phyloP scores from a whole-genome alignment of 2,888 invertebrate species.

The Coelinius sp. region DNA sequence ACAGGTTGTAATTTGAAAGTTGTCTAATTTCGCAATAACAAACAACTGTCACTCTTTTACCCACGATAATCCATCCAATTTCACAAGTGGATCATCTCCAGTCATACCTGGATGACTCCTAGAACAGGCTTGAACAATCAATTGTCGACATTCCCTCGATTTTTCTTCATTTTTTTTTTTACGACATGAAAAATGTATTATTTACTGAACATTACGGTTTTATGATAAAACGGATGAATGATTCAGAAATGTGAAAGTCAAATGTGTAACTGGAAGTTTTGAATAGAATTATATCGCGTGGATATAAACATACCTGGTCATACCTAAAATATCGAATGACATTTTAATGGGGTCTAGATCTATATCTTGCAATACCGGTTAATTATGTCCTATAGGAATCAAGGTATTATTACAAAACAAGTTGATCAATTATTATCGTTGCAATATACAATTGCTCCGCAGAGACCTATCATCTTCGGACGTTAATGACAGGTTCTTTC shows the following conservation, averaged over 20 bases:
- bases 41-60: slow-evolving; percentile 11
- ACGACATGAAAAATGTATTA: neutral
- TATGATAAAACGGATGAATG: neutral
- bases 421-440: neutral
- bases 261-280: neutral
- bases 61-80: neutral
- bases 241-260: slow-evolving; percentile 16
- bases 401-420: neutral
- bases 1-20: slow-evolving; percentile 8
- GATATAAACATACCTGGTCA: neutral
- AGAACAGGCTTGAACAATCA: slow-evolving; percentile 39
- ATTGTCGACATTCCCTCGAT: slow-evolving; percentile 37
- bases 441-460: neutral
- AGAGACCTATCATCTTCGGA: neutral
- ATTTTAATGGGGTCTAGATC: neutral
- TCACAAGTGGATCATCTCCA: slow-evolving; percentile 40
- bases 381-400: neutral
- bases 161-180: slow-evolving; percentile 3
- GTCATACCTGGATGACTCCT: slow-evolving; percentile 18
- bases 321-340: neutral
- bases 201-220: slow-evolving; percentile 16
- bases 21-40: slow-evolving; percentile 19
- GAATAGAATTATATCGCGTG: neutral
- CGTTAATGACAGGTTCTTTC: neutral
- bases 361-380: neutral